These are phyloP conservation scores for Rhinoraja longicauda DNA, from an alignment of 2,797 vertebrate species.

Conservation along the genomic window DNA sequence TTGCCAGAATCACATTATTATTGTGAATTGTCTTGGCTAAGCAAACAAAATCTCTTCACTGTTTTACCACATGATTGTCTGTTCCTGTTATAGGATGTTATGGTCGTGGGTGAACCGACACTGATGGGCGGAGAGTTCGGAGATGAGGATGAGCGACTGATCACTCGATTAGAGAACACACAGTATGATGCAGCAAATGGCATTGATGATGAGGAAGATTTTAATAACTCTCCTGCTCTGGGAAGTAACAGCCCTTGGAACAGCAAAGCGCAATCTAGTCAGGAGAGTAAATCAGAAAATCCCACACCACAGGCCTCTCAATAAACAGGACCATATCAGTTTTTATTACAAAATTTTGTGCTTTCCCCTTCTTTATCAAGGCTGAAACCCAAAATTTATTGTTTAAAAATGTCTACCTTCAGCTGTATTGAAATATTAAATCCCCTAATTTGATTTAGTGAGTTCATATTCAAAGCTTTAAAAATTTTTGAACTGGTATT, in stretches of 20 bases:
- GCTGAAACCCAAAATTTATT: conserved; percentile 61
- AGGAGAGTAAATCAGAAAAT: conserved; percentile 92
- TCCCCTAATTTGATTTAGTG: conserved; percentile 44
- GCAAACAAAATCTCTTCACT: background rate
- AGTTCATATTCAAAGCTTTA: conserved; percentile 58
- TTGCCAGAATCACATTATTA: background rate
- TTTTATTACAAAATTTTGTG: conserved; percentile 65
- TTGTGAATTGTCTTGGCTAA: background rate
- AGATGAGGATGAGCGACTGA: conserved; percentile 97
- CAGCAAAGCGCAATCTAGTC: conserved; percentile 81
- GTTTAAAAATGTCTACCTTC: conserved; percentile 56
- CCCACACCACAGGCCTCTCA: conserved; percentile 86
- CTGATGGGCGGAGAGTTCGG: conserved; percentile 97
- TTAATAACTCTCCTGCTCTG: conserved; percentile 88
- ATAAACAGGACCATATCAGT: conserved; percentile 62
- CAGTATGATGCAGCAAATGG: conserved; percentile 97
- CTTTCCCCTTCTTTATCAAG: conserved; percentile 51
- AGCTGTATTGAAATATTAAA: conserved; percentile 50
- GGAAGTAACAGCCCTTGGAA: conserved; percentile 89
- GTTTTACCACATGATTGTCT: conserved; percentile 15
- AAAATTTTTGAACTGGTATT: conserved; percentile 66
- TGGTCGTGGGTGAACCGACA: conserved; percentile 97
- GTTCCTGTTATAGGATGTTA: conserved; percentile 79
- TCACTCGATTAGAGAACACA: conserved; percentile 98
- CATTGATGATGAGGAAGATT: conserved; percentile 96